Evolutionary conservation across 2,113 vertebrate species (phyloP).

Genomic region (Ascaphus truei): DNA sequence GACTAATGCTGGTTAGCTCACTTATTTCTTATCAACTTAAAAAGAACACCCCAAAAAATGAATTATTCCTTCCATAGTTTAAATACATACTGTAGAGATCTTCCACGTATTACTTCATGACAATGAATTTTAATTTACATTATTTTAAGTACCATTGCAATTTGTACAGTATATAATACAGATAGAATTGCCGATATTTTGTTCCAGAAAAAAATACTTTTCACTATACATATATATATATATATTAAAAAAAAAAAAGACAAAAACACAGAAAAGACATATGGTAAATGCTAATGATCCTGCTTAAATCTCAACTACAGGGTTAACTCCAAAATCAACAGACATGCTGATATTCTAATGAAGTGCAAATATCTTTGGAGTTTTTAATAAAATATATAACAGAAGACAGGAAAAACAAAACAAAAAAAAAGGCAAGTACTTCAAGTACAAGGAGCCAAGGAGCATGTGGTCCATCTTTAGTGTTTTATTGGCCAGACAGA

Average conservation of each 20-base stretch:
- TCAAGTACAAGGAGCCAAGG: conserved; percentile 87
- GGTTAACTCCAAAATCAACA: conserved; percentile 70
- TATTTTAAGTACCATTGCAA: conserved; percentile 81
- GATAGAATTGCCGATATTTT: conserved; percentile 74
- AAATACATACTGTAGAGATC: conserved; percentile 88
- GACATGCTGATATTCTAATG: conserved; percentile 71
- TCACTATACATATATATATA: conserved; percentile 75
- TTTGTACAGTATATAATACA: conserved; percentile 89
- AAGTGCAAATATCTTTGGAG: conserved; percentile 99
- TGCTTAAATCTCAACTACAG: conserved; percentile 68
- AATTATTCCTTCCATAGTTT: conserved; percentile 65
- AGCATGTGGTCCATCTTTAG: conserved; percentile 65
- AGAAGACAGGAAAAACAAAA: conserved; percentile 75
- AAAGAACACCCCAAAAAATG: conserved; percentile 69
- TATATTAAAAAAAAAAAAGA: conserved; percentile 79
- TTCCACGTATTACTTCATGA: conserved; percentile 92
- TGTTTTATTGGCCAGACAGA: conserved; percentile 48
- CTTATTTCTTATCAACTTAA: conserved; percentile 61
- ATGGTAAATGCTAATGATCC: conserved; percentile 70
- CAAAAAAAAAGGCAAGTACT: conserved; percentile 87
- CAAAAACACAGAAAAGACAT: conserved; percentile 78
- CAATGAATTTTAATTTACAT: conserved; percentile 95
- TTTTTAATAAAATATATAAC: conserved; percentile 84
- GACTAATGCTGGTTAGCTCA: conserved; percentile 70
- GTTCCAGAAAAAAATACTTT: conserved; percentile 60